A percentile compares a stretch with the other conserved stretches of the same genome.
Conservation (phyloP, 2,888 invertebrate genomes). For the Catonia carolina region DNA sequence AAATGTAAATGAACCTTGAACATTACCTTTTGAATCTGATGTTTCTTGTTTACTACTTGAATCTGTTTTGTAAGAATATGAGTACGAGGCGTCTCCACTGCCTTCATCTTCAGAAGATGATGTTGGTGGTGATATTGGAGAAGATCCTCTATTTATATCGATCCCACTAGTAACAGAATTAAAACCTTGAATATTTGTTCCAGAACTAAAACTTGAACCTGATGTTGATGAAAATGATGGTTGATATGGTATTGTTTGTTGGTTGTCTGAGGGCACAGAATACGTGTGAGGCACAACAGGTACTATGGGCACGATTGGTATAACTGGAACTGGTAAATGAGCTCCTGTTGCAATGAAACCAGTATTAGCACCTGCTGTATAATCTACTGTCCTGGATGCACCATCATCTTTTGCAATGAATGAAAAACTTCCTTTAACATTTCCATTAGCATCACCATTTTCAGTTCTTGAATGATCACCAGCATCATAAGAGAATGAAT, state of each 20-base stretch:
- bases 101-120: neutral
- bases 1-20: slow-evolving; percentile 31
- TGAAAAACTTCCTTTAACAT: slow-evolving; percentile 49
- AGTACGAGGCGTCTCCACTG: slow-evolving; percentile 34
- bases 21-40: slow-evolving; percentile 30
- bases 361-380: slow-evolving; percentile 36
- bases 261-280: slow-evolving; percentile 30
- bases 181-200: no score
- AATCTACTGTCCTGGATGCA: slow-evolving; percentile 26
- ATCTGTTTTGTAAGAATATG: slow-evolving; percentile 33
- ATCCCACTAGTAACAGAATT: no score
- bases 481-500: slow-evolving; percentile 59
- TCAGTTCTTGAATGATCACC: slow-evolving; percentile 61
- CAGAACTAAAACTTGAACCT: no score
- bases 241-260: no score
- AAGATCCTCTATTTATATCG: no score
- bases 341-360: slow-evolving; percentile 37
- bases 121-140: no score
- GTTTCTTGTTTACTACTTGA: slow-evolving; percentile 30
- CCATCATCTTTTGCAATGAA: slow-evolving; percentile 32
- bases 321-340: no score
- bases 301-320: no score
- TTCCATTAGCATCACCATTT: slow-evolving; percentile 53
- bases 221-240: no score
- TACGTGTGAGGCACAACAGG: no score